Evolutionary conservation across 1,140 invertebrate genomes (phyloP), one percentile per base, ranked within the genome.

Genomic region (Amphibalanus amphitrite): DNA sequence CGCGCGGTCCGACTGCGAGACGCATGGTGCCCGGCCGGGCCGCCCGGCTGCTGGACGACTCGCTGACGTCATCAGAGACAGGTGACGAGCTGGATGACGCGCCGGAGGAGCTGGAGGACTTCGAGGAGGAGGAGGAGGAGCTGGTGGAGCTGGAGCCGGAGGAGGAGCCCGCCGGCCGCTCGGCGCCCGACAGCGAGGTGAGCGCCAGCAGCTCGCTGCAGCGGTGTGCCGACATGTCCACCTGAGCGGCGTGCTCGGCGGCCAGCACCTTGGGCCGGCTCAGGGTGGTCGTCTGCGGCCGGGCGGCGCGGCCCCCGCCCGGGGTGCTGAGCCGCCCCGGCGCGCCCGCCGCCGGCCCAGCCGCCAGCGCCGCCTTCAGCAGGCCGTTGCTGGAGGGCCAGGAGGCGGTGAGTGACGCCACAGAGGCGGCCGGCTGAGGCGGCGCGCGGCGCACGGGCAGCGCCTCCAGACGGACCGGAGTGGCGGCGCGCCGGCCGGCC

Each of bases 251-350:
- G 23, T 84, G 77, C 28, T 78, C 77, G 3, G 83, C 82, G 74
- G 87, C 82, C 29, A 87, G 78, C 0, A 87, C 78, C 28, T 79
- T 79, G 0, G 85, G 84, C 30, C 80, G 81, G n/a, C 84, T 84
- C 29, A 86, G 76, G 47, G 83, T 85, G 3, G 85, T 85, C 0
- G 85, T 86, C 6, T 82, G 78, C 3, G 85, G 86, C 4, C 85
- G 77, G 13, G 10, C 47, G 47, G 47, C 47, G 47, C 47, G 47
- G 1, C 47, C 20, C n/a, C n/a, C n/a, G 1, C 1, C 17, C 47
- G 33, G 33, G 4, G 15, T 15, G 33, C 33, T 38, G 4, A 38
- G 33, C 33, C 33, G 33, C 4, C 33, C 15, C 33, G 33, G 33
- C 4, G 4, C 15, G 33, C 33, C 33, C 33, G 4, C 33, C 4